Base-by-base conservation (phyloP, 23 tunicate species). In the Trididemnum miniatum region DNA sequence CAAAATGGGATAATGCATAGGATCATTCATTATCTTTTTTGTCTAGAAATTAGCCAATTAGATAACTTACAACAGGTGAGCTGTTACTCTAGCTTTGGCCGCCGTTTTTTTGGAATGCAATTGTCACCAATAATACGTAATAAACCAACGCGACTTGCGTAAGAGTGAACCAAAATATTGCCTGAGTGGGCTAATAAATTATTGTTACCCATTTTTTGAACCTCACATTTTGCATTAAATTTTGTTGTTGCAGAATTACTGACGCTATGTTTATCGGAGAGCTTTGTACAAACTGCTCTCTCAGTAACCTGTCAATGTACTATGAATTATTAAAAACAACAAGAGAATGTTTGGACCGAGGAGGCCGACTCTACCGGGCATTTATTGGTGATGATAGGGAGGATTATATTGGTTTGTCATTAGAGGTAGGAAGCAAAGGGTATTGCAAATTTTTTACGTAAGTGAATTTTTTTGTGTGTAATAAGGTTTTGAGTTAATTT, bases 291-390 rank as follows among this genome's bases (percentile, higher is more conserved):
- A 67, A 63, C 23, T 67, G 64, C 4, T 37, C 76, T 0, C 12
- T 84, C 3, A 35, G 79, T 2, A 85, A 89, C 69, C 32, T 89
- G 28, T 12, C 49, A 0, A 71, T 79, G 50, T 60, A 59, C 18
- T 89, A 71, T 78, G 51, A 83, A 39, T 49, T 89, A 23, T 78
- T 89, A 20, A 78, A 38, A 23, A 25, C 84, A n/a, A 88, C 86
- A 20, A 64, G 75, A 1, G 71, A 72, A 5, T 78, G 75, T 25
- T 27, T 89, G 5, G 83, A 65, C 38, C 28, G 82, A 1, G 65
- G 84, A 22, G 87, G 87, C 36, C 66, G 87, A 32, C 31, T 34
- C 27, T 82, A 65, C 32, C 49, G 78, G 18, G 86, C 86, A 32
- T 71, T 79, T 29, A 79, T 82, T 37, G 79, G 36, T 12, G 12